Evolutionary conservation across 2,797 vertebrate species (phyloP).

Genomic region (Chlorospingus semifuscus): DNA sequence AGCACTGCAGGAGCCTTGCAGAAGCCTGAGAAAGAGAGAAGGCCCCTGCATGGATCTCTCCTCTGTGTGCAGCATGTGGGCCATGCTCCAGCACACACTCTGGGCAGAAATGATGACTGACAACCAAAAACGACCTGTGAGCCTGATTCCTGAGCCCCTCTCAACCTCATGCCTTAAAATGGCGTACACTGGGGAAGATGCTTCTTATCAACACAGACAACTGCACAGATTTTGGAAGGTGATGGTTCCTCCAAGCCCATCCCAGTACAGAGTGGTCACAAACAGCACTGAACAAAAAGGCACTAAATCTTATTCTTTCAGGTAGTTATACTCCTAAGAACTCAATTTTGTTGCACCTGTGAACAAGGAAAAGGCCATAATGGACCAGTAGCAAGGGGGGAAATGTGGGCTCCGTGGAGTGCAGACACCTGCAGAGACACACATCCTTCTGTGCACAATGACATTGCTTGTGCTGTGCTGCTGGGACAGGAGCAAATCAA

Average conservation of each 20-base stretch:
- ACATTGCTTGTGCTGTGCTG: neutral
- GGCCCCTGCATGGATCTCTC: neutral
- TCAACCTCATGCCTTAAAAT: too few species aligned
- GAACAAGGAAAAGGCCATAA: neutral
- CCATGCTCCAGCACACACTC: neutral
- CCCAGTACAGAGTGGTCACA: neutral
- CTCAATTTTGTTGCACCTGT: neutral
- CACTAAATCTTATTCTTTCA: neutral
- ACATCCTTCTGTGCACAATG: neutral
- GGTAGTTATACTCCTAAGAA: neutral
- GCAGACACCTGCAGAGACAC: neutral
- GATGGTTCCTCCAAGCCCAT: neutral
- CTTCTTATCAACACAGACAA: neutral
- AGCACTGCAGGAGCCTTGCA: neutral
- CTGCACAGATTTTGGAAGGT: neutral
- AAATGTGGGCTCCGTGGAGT: neutral
- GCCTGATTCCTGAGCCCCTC: neutral
- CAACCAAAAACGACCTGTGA: neutral
- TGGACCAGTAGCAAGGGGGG: neutral
- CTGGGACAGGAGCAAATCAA: neutral
- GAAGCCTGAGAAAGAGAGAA: neutral
- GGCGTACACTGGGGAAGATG: neutral
- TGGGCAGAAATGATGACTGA: neutral
- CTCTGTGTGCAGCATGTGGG: accelerated
- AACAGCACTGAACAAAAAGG: neutral